Conservation (phyloP, 2,888 invertebrate species). For the Aricia artaxerxes region DNA sequence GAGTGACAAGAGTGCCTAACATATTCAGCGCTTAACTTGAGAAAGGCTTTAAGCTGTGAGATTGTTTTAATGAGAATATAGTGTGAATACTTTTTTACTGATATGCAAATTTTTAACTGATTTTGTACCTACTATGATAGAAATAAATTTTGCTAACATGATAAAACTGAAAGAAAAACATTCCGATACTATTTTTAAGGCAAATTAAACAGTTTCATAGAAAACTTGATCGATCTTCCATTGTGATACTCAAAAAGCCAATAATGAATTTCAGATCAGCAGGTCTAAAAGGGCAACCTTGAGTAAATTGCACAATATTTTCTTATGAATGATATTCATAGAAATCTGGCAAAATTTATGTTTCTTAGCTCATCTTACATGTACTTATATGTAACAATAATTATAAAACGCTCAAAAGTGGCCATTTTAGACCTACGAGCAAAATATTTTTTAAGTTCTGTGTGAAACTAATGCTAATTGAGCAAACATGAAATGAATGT, state of each 20-base stretch:
- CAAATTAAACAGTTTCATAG: background rate
- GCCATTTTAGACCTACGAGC: background rate
- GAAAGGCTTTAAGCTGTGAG: background rate
- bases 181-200: slow-evolving; percentile 16
- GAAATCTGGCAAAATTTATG: too few relatives aligned
- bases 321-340: too few relatives aligned
- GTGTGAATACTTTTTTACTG: slow-evolving; percentile 19
- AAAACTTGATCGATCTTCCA: slow-evolving; percentile 1
- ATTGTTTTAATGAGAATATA: slow-evolving; percentile 14
- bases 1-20: slow-evolving; percentile 22
- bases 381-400: too few relatives aligned
- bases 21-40: slow-evolving; percentile 3
- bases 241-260: slow-evolving; percentile 8
- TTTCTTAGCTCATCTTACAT: too few relatives aligned
- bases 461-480: background rate
- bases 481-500: background rate
- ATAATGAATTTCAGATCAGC: background rate
- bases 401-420: background rate
- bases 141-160: background rate
- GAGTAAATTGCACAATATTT: background rate
- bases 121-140: slow-evolving; percentile 26
- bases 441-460: background rate
- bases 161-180: slow-evolving; percentile 5
- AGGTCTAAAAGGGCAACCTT: background rate
- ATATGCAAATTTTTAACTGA: slow-evolving; percentile 19